Conservation (phyloP, 2,888 invertebrate genomes). For the Andricus quercusramuli region DNA sequence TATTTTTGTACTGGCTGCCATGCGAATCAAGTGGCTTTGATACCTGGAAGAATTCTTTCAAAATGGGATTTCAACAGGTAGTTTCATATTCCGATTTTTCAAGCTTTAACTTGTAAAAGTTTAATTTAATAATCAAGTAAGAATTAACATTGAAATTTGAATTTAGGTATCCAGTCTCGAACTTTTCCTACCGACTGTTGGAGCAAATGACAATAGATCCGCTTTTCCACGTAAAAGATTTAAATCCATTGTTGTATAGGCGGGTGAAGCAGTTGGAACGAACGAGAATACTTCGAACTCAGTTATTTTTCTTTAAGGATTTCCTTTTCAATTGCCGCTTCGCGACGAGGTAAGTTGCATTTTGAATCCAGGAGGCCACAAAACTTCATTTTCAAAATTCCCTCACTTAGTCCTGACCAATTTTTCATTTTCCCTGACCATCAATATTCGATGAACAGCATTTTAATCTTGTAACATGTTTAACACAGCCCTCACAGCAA, state of each 20-base stretch:
- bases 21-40: constrained; percentile 86
- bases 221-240: constrained; percentile 86
- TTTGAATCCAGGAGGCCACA: no score
- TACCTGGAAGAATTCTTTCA: constrained; percentile 84
- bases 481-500: no score
- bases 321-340: constrained; percentile 86
- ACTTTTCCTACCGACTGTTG: constrained; percentile 88
- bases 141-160: constrained; percentile 56
- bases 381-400: no score
- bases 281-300: constrained; percentile 83
- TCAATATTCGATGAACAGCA: no score
- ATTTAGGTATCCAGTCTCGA: constrained; percentile 88
- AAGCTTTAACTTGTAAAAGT: background rate
- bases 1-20: constrained; percentile 94
- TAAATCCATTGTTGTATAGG: constrained; percentile 85
- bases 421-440: no score
- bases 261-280: constrained; percentile 83
- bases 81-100: constrained; percentile 41
- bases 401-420: no score
- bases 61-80: constrained; percentile 84
- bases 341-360: constrained; percentile 81
- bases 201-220: constrained; percentile 89
- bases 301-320: constrained; percentile 85
- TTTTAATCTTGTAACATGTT: no score
- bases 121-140: constrained; percentile 7